These are phyloP conservation scores for Nothura maculosa DNA, from an alignment of 2,797 vertebrate species.

Conservation along the genomic window DNA sequence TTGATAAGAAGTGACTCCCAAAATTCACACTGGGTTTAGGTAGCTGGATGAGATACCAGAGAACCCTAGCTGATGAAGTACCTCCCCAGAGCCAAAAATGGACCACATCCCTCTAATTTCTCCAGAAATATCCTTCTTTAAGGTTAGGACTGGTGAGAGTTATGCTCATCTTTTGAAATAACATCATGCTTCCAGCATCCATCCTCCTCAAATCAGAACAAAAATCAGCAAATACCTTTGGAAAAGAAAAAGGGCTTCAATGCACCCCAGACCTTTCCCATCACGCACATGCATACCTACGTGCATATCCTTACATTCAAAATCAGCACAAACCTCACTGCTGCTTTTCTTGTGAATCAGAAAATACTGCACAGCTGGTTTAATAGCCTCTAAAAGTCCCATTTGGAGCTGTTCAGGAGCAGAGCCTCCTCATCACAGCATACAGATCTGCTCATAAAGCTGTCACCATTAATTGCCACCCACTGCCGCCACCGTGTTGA, in stretches of 20 bases:
- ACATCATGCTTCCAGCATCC: neutral
- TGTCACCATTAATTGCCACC: conserved; percentile 40
- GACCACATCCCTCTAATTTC: neutral
- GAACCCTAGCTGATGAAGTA: neutral
- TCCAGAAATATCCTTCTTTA: neutral
- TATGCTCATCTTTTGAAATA: neutral
- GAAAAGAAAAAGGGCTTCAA: neutral
- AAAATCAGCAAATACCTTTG: neutral
- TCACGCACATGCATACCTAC: rapidly evolving
- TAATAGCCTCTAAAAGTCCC: conserved; percentile 45
- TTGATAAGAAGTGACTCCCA: neutral
- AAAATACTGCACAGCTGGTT: conserved; percentile 57
- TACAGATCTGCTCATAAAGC: conserved; percentile 41
- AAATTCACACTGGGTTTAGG: neutral
- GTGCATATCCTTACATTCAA: neutral
- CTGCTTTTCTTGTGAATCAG: neutral
- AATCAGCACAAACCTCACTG: neutral
- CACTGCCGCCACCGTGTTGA: neutral
- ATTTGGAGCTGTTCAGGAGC: conserved; percentile 29
- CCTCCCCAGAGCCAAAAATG: neutral
- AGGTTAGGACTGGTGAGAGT: neutral
- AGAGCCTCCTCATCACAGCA: neutral
- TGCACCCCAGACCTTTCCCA: neutral
- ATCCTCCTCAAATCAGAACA: neutral
- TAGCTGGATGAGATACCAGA: neutral